phyloP scores from a whole-genome alignment of 1,140 invertebrate species.

The Meloidogyne chitwoodi region DNA sequence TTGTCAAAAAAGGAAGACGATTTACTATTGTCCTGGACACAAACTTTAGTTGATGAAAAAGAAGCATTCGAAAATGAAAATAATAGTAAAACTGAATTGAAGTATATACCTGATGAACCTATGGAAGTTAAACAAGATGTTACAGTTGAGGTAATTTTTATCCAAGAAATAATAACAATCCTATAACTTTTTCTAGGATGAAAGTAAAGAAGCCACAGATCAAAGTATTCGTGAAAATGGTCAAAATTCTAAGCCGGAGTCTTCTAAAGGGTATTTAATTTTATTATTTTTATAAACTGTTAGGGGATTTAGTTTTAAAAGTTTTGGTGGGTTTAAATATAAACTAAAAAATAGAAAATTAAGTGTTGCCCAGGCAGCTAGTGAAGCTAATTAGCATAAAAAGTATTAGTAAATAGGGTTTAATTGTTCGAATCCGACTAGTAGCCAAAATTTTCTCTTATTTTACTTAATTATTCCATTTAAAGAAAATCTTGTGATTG shows the following conservation, averaged over 20 bases:
- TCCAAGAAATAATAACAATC: too few species aligned
- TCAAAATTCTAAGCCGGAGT: constrained; percentile 99
- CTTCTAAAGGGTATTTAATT: constrained; percentile 68
- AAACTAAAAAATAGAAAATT: not conserved
- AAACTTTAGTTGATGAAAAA: constrained; percentile 87
- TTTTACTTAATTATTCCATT: constrained; percentile 3
- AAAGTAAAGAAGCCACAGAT: constrained; percentile 77
- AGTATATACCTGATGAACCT: constrained; percentile 76
- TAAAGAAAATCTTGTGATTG: constrained; percentile 15
- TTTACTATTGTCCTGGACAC: constrained; percentile 88
- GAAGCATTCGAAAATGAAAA: constrained; percentile 83
- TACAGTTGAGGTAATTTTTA: constrained; percentile 60
- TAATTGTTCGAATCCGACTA: not conserved
- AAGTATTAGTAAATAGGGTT: too few species aligned
- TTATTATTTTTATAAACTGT: not conserved
- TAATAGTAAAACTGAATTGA: constrained; percentile 74
- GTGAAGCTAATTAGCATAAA: not conserved
- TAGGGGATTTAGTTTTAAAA: too few species aligned
- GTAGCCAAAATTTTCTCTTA: not conserved
- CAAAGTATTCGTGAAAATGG: constrained; percentile 97
- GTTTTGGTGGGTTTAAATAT: not conserved
- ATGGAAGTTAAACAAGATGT: constrained; percentile 75
- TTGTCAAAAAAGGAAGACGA: constrained; percentile 85
- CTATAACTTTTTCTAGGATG: too few species aligned
- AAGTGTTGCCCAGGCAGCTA: not conserved